Base-by-base conservation (phyloP, 1,140 invertebrate genomes). In the Pristionchus pacificus region DNA sequence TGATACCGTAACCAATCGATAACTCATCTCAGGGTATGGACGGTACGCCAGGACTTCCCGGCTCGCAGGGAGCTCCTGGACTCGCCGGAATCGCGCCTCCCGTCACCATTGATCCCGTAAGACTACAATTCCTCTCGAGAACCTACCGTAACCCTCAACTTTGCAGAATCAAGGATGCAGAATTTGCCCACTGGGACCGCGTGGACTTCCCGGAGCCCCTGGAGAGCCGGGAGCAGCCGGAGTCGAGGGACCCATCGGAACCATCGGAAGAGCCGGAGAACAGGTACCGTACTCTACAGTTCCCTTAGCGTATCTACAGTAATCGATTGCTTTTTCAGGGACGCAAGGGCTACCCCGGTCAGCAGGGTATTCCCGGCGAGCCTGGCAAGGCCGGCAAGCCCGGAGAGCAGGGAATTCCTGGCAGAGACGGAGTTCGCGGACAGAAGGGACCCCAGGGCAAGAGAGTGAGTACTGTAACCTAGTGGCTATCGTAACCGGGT, bases 51-150 rank as follows among this genome's bases (percentile, higher is more conserved):
- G 78, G 78, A 14, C 49, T 55, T 61, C 61, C 77, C 58, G 79
- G 79, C 28, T 70, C 69, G 3, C 78, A 75, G 19, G 80, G 80
- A 71, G 69, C 80, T 19, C 78, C 81, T 24, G 77, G 77, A 60
- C 57, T 78, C 25, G 76, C 77, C 25, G 80, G 80, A 60, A 76
- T 78, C 28, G 81, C 80, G 32, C 80, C 80, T 55, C 80, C 80
- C 24, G 78, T 83, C 1, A 78, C 81, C 29, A 74, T 81, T 27
- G 80, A 81, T 63, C 79, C 81, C 25, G 74, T 81, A 59, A 69
- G 78, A 32, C 38, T 62, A 10, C 55, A 14, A 30, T 64, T 27
- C 15, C 6, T 49, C 6, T 49, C 38, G 6, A 10, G 38, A 19
- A 6, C 6, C 6, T 49, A 49, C 6, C 6, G 19, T 49, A 49